These are phyloP conservation scores for Lepilemur septentrionalis DNA, from an alignment of 2,797 vertebrate genomes.

Conservation along the genomic window DNA sequence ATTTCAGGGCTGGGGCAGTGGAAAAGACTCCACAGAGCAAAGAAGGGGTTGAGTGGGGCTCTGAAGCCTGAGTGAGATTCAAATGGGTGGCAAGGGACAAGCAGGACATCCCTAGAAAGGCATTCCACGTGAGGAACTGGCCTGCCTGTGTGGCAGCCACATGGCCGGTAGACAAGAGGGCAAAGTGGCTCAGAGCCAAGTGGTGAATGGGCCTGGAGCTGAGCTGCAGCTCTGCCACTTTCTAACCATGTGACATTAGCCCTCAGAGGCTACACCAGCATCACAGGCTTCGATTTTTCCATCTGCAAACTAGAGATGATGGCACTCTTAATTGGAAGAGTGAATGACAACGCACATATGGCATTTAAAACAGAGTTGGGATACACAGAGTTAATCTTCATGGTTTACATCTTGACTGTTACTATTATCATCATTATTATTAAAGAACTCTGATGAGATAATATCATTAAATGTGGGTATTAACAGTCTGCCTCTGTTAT, in stretches of 20 bases:
- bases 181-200: not conserved
- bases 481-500: not conserved
- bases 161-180: not conserved
- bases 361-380: not conserved
- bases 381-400: not conserved
- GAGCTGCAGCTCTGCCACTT: not conserved
- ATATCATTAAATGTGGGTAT: not conserved
- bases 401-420: not conserved
- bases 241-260: not conserved
- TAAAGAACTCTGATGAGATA: not conserved
- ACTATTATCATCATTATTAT: not conserved
- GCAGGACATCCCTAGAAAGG: not conserved
- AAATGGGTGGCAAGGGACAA: not conserved
- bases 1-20: not conserved
- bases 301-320: not conserved
- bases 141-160: not conserved
- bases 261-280: not conserved
- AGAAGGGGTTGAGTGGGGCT: not conserved
- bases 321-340: not conserved
- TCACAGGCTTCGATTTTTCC: not conserved
- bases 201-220: not conserved
- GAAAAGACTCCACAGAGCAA: not conserved
- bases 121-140: not conserved
- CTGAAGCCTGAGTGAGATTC: not conserved
- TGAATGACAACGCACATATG: not conserved